Evolutionary conservation across 2,797 vertebrate species (phyloP).

Genomic region (Gymnothorax javanicus): DNA sequence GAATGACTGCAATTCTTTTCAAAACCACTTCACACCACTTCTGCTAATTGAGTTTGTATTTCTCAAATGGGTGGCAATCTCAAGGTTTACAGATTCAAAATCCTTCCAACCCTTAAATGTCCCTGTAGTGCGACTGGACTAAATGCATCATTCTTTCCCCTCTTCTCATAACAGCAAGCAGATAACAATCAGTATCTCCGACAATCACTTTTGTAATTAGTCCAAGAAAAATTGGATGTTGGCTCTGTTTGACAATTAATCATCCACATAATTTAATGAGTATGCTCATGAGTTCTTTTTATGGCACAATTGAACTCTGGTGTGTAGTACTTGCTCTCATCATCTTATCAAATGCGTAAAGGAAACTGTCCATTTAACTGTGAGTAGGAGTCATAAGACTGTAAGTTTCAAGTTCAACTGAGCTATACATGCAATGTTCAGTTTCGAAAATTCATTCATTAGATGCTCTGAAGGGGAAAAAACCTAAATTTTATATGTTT

Average conservation of each 20-base stretch:
- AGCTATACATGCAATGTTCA: background rate
- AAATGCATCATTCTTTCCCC: background rate
- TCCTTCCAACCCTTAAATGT: conserved; percentile 1
- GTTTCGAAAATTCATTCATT: background rate
- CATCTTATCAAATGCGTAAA: background rate
- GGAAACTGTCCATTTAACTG: background rate
- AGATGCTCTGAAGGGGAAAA: background rate
- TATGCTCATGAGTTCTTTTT: background rate
- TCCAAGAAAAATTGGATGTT: conserved; percentile 12
- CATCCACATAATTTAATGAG: conserved; percentile 1
- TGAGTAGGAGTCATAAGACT: background rate
- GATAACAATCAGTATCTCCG: conserved; percentile 17
- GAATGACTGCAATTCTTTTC: background rate
- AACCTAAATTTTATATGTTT: too few species aligned
- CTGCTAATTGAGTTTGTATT: conserved; percentile 9
- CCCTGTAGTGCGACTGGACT: background rate
- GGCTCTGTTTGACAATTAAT: conserved; percentile 12
- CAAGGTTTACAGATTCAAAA: background rate
- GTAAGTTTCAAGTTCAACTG: background rate
- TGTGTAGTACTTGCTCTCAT: background rate
- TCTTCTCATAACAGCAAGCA: background rate
- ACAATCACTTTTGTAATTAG: conserved; percentile 18
- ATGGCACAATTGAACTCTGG: background rate
- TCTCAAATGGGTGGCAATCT: background rate
- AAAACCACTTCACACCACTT: background rate